Base-by-base conservation (phyloP, 2,113 vertebrate genomes). In the Erinaceus europaeus region DNA sequence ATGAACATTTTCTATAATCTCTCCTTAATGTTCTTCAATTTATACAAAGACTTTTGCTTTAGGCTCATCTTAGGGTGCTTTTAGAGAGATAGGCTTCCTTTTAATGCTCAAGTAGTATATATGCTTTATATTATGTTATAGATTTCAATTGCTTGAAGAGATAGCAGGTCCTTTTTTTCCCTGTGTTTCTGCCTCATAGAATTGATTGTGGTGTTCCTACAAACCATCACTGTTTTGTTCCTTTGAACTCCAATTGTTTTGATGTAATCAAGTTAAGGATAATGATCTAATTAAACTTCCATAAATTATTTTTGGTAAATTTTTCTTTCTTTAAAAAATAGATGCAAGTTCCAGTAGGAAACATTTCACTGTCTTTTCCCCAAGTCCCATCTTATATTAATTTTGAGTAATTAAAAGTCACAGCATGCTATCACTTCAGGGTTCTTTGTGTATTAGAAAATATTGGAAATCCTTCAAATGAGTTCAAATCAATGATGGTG, bases 231-330 rank as follows among this genome's bases (percentile, higher is more conserved):
- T n/a, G n/a, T n/a, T n/a, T n/a, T n/a, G n/a, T n/a, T n/a, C n/a
- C n/a, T n/a, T n/a, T n/a, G 38, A 84, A 76, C 21, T 42, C 18
- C 17, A 74, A 5, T 48, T 84, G 10, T 80, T 92, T 86, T 78
- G 46, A 69, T 74, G 65, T 64, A 62, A 90, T 79, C 44, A 90
- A 67, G 34, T 73, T 86, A 65, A 94, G 6, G 9, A 88, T 86
- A 78, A 90, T 15, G 42, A 67, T 32, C 4, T 29, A 83, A 6
- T 80, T 94, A 77, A 48, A 90, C 84, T 77, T 92, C 53, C 6
- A 14, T 42, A 71, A 71, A 84, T 79, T 76, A 40, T n/a, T 87
- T 25, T 21, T 69, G 14, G 48, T 91, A 34, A 76, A 79, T 84
- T 21, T 61, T 25, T 9, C 11, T 84, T 32, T 65, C 44, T 84